A percentile compares a stretch with the other conserved stretches of the same genome.
phyloP scores from a whole-genome alignment of 2,797 vertebrate genomes.

The Thaleichthys pacificus region DNA sequence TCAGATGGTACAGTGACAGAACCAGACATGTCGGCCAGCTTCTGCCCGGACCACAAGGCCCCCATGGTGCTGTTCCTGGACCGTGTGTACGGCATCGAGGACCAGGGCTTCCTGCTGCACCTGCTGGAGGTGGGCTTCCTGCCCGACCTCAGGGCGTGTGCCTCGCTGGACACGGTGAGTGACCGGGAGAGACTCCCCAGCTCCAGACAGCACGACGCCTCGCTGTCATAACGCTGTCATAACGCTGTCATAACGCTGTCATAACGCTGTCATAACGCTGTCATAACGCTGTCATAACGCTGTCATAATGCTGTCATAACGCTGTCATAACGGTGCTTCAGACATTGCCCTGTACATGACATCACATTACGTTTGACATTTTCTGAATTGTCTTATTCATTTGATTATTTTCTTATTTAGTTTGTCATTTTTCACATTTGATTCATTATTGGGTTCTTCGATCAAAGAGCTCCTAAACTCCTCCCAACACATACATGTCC shows the following conservation, averaged over 20 bases:
- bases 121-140: conserved; percentile 95
- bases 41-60: conserved; percentile 98
- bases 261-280: too few species aligned
- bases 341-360: too few species aligned
- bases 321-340: too few species aligned
- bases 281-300: too few species aligned
- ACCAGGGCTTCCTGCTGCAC: conserved; percentile 94
- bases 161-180: conserved; percentile 92
- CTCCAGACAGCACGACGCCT: neutral
- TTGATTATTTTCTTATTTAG: too few species aligned
- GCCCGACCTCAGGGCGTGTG: conserved; percentile 91
- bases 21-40: conserved; percentile 92
- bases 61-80: conserved; percentile 99
- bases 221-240: too few species aligned
- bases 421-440: too few species aligned
- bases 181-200: neutral
- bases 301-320: too few species aligned
- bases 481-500: too few species aligned
- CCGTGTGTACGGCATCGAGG: conserved; percentile 94
- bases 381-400: too few species aligned
- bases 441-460: neutral
- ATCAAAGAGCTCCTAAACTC: neutral
- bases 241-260: too few species aligned
- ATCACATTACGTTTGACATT: too few species aligned
- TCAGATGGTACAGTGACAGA: conserved; percentile 91